Evolutionary conservation across 2,888 invertebrate genomes (phyloP).

Genomic region (Pandemis heparana): DNA sequence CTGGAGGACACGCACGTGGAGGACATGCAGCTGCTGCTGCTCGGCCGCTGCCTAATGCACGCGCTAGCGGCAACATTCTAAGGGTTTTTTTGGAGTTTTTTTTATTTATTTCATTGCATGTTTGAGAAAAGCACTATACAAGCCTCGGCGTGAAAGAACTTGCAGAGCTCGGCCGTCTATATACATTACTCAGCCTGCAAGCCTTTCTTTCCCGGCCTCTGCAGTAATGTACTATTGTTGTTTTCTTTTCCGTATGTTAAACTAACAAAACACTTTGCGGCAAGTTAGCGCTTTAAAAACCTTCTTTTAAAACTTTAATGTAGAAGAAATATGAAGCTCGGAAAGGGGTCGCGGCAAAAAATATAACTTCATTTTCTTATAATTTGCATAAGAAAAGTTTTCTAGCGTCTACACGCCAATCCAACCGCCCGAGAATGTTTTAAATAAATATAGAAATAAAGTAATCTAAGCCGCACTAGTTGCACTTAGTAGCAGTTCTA

Average conservation of each 20-base stretch:
- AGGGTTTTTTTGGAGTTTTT: too few species aligned
- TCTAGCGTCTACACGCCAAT: constrained; percentile 13
- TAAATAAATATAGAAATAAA: constrained; percentile 25
- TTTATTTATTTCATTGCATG: too few species aligned
- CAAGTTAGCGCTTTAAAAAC: constrained; percentile 24
- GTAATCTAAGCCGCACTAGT: background rate
- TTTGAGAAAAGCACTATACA: too few species aligned
- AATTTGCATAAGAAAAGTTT: constrained; percentile 39
- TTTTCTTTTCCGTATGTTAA: background rate
- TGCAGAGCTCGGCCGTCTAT: too few species aligned
- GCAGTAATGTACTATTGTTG: too few species aligned
- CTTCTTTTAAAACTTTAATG: constrained; percentile 22
- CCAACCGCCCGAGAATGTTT: background rate
- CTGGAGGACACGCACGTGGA: too few species aligned
- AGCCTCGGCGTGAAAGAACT: too few species aligned
- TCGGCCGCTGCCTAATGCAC: too few species aligned
- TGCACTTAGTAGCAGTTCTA: background rate
- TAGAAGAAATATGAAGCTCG: constrained; percentile 30
- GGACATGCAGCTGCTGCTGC: too few species aligned
- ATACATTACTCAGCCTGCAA: too few species aligned
- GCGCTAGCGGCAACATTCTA: too few species aligned
- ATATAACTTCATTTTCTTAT: constrained; percentile 23
- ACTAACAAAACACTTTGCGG: constrained; percentile 4
- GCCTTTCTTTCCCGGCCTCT: too few species aligned
- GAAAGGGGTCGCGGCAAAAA: constrained; percentile 31